phyloP scores from a whole-genome alignment of 2,113 vertebrate species.

The Bufo gargarizans region DNA sequence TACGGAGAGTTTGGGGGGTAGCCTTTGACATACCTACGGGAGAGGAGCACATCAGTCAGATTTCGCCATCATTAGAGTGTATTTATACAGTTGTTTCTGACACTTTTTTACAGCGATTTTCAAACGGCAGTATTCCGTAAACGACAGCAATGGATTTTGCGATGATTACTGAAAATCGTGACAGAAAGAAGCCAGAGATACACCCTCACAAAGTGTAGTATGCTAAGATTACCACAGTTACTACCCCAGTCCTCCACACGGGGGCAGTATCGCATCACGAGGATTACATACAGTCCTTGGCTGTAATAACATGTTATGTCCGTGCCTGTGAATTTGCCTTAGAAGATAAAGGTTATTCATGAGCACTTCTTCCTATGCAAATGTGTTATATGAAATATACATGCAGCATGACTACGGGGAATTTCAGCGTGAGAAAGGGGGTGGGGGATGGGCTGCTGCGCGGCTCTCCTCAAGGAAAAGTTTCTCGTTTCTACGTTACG shows the following conservation, averaged over 20 bases:
- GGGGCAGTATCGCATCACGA: conserved; percentile 8
- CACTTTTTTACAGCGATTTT: too few species aligned
- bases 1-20: conserved; percentile 96
- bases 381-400: conserved; percentile 33
- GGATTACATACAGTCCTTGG: neutral
- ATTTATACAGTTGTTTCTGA: too few species aligned
- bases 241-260: neutral
- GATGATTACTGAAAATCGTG: too few species aligned
- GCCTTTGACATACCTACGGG: conserved; percentile 89
- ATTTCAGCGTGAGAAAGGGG: neutral
- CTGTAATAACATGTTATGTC: neutral
- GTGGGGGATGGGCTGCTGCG: neutral
- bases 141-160: too few species aligned
- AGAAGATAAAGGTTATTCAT: conserved; percentile 41
- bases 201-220: too few species aligned
- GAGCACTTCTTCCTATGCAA: conserved; percentile 41
- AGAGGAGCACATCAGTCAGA: neutral
- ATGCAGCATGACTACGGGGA: neutral
- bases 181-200: too few species aligned
- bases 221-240: neutral
- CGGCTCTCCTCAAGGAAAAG: neutral
- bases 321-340: neutral
- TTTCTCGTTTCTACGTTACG: neutral
- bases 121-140: too few species aligned
- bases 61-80: neutral